phyloP scores from a whole-genome alignment of 2,888 invertebrate species.

The Lasius platythorax region DNA sequence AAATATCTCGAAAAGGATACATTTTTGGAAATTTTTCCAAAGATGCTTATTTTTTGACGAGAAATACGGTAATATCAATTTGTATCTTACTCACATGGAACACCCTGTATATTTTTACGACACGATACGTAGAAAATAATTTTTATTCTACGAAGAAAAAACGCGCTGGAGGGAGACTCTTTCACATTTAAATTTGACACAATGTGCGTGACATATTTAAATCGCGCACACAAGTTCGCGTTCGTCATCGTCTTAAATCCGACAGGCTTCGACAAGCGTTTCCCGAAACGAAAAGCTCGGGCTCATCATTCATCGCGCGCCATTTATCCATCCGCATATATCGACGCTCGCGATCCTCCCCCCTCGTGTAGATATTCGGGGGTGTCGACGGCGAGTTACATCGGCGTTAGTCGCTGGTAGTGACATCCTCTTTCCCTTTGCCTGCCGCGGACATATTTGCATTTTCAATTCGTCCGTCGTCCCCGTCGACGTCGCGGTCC shows the following conservation, averaged over 20 bases:
- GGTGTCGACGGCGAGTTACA: slow-evolving; percentile 12
- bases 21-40: background rate
- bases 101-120: background rate
- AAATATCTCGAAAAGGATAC: too few relatives aligned
- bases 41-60: background rate
- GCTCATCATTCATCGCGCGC: slow-evolving; percentile 57
- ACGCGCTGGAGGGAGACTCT: background rate
- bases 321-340: slow-evolving; percentile 47
- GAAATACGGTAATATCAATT: background rate
- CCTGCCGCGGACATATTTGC: slow-evolving; percentile 20
- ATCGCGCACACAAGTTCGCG: slow-evolving; percentile 7
- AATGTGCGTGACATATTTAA: background rate
- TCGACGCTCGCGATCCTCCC: background rate
- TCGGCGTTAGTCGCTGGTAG: background rate
- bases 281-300: slow-evolving; percentile 33
- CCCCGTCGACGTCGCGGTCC: background rate
- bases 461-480: slow-evolving; percentile 46
- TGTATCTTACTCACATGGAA: background rate
- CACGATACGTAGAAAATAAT: background rate
- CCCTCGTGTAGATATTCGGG: background rate
- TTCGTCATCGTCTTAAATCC: slow-evolving; percentile 23
- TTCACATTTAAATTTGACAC: background rate
- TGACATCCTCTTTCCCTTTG: background rate
- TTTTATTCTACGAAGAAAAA: background rate
- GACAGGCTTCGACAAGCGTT: slow-evolving; percentile 33